phyloP scores from a whole-genome alignment of 2,797 vertebrate species.

The Cercopithecus neglectus region DNA sequence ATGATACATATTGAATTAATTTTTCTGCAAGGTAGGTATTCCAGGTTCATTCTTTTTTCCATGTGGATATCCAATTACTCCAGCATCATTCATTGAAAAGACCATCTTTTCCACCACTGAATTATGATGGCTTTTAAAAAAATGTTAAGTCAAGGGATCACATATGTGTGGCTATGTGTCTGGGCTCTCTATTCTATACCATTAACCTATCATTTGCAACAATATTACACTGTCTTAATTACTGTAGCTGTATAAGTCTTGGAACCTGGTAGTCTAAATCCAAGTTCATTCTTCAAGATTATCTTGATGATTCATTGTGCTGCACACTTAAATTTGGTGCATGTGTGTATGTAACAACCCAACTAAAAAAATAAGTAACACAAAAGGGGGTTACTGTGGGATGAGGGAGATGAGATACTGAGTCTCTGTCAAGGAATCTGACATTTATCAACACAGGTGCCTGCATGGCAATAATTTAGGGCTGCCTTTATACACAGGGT shows the following conservation, averaged over 20 bases:
- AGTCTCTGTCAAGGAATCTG: background rate
- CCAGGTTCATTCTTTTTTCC: slow-evolving; percentile 42
- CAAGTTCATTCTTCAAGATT: background rate
- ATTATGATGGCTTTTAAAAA: slow-evolving; percentile 1
- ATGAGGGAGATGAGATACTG: background rate
- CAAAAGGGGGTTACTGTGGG: background rate
- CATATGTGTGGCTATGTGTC: background rate
- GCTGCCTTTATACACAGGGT: background rate
- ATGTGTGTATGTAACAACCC: background rate
- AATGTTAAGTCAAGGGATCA: slow-evolving; percentile 17
- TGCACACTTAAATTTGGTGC: background rate
- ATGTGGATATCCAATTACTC: slow-evolving; percentile 40
- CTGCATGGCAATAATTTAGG: background rate
- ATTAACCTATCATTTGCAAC: slow-evolving; percentile 12
- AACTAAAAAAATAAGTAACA: background rate
- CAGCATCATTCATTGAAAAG: slow-evolving; percentile 42
- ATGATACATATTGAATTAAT: slow-evolving; percentile 59
- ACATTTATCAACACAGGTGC: background rate
- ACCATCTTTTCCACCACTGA: background rate
- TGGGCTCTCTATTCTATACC: background rate
- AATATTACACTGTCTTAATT: background rate
- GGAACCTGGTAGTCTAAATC: slow-evolving; percentile 20
- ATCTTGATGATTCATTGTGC: background rate
- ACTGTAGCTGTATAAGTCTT: background rate
- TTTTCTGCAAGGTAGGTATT: slow-evolving; percentile 40